Conservation (phyloP, 2,113 vertebrate species). For the Stercorarius parasiticus region DNA sequence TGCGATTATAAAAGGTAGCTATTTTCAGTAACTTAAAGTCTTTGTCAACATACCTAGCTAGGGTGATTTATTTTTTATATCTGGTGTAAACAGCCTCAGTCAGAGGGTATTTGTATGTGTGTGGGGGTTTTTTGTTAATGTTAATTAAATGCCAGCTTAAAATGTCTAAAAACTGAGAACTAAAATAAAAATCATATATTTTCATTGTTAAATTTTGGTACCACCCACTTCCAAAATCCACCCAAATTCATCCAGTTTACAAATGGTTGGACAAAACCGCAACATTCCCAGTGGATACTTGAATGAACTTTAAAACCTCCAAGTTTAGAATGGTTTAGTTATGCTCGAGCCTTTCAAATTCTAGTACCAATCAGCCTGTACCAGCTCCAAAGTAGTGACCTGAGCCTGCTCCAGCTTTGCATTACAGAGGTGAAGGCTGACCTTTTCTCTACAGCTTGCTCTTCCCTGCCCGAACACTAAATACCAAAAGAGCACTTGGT, state of each 20-base stretch:
- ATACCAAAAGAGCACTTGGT: background rate
- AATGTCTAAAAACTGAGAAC: background rate
- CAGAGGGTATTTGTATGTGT: background rate
- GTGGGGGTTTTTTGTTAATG: background rate
- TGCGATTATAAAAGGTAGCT: background rate
- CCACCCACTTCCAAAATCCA: background rate
- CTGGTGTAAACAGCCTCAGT: background rate
- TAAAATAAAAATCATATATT: background rate
- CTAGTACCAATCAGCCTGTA: background rate
- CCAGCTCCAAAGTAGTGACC: background rate
- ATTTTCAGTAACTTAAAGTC: background rate
- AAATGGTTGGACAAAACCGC: background rate
- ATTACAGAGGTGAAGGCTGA: background rate
- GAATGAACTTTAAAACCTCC: background rate
- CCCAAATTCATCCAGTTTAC: background rate
- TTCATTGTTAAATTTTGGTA: background rate
- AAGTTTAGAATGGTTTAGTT: background rate
- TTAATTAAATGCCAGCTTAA: background rate
- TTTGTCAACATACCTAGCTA: background rate
- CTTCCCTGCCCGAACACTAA: background rate
- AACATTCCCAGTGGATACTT: background rate
- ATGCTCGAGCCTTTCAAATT: background rate
- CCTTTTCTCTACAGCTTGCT: background rate
- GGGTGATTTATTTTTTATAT: background rate
- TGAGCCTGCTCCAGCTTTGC: background rate